Conservation (phyloP, 1,140 invertebrate species). For the Thaumatotibia leucotreta region DNA sequence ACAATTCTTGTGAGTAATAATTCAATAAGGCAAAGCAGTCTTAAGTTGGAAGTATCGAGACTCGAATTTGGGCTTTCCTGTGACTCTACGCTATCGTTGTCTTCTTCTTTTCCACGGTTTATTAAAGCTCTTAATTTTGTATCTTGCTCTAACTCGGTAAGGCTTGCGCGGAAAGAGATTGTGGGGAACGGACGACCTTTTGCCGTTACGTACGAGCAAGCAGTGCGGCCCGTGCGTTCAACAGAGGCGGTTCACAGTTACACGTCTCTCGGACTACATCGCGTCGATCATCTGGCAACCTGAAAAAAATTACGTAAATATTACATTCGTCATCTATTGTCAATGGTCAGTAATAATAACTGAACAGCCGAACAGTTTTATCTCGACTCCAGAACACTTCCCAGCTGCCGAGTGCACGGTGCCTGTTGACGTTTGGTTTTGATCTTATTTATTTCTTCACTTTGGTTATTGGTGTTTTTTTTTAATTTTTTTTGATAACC, state of each 20-base stretch:
- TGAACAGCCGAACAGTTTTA: conserved; percentile 25
- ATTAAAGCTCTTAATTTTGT: conserved; percentile 26
- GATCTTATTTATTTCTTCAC: conserved; percentile 54
- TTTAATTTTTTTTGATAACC: conserved; percentile 59
- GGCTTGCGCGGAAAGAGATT: conserved; percentile 76
- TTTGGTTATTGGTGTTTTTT: conserved; percentile 65
- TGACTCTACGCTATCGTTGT: conserved; percentile 45
- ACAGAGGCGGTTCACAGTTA: conserved; percentile 50
- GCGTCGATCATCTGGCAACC: conserved; percentile 53
- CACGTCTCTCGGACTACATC: conserved; percentile 35
- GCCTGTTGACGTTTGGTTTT: conserved; percentile 45
- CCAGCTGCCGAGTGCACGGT: conserved; percentile 36
- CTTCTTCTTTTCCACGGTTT: conserved; percentile 33
- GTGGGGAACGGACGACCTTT: conserved; percentile 75
- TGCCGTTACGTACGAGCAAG: conserved; percentile 65
- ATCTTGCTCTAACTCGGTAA: conserved; percentile 58
- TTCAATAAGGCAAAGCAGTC: conserved; percentile 67
- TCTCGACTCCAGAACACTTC: conserved; percentile 15
- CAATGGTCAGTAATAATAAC: conserved; percentile 49
- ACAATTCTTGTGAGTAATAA: conserved; percentile 58
- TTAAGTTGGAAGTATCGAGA: conserved; percentile 72
- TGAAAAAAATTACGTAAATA: conserved; percentile 74
- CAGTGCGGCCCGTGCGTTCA: conserved; percentile 70
- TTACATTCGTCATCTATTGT: conserved; percentile 68
- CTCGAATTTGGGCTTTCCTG: conserved; percentile 70